Evolutionary conservation across 2,888 invertebrate genomes (phyloP).

Genomic region (Bruchidius siliquastri): DNA sequence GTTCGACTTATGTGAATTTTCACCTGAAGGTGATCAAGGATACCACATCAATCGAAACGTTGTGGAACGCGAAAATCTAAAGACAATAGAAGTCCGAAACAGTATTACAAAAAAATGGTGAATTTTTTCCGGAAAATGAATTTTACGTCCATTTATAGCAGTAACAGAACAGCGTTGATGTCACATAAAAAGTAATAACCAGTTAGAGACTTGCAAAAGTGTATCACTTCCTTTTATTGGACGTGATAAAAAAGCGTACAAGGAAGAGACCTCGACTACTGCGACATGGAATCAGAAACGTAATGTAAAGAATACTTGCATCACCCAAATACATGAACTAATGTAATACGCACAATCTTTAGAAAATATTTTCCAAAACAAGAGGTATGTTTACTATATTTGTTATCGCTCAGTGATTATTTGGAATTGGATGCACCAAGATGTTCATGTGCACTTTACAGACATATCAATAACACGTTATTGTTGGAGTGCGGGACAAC

Average conservation of each 20-base stretch:
- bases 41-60: no score
- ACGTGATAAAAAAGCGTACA: background rate
- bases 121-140: no score
- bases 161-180: no score
- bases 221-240: slow-evolving; percentile 10
- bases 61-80: no score
- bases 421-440: background rate
- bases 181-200: no score
- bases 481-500: no score
- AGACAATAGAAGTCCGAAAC: no score
- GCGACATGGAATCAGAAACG: background rate
- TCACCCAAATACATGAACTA: background rate
- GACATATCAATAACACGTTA: background rate
- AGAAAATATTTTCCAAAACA: background rate
- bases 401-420: background rate
- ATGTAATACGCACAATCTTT: background rate
- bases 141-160: no score
- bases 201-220: no score
- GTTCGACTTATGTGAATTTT: no score
- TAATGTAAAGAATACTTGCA: background rate
- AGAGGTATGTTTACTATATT: background rate
- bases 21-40: no score
- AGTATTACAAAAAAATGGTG: no score
- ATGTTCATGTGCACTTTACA: background rate
- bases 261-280: background rate